phyloP scores from a whole-genome alignment of 2,113 vertebrate species.

The Hydropotes inermis region DNA sequence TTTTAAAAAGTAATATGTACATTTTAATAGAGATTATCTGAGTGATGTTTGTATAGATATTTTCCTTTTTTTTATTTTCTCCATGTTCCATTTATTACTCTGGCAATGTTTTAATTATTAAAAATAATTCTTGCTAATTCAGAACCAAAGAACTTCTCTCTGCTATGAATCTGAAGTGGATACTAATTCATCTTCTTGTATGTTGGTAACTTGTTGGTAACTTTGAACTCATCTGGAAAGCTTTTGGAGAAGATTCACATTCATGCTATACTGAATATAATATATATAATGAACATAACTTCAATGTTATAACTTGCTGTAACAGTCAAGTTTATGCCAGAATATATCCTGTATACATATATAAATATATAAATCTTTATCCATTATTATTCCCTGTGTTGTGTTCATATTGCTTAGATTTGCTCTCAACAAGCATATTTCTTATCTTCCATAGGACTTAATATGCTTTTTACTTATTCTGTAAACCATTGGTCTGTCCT shows the following conservation, averaged over 20 bases:
- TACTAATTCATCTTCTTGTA: background rate
- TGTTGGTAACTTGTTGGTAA: background rate
- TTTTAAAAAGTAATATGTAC: background rate
- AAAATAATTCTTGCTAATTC: background rate
- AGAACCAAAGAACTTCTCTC: background rate
- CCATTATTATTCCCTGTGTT: background rate
- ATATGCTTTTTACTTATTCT: background rate
- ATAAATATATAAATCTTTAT: background rate
- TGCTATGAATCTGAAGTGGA: background rate
- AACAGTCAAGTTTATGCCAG: background rate
- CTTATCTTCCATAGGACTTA: background rate
- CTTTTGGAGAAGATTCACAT: background rate
- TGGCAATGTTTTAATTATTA: background rate
- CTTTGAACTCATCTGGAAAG: background rate
- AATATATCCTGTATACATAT: background rate
- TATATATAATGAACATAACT: background rate
- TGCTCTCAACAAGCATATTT: background rate
- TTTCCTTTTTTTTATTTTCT: background rate
- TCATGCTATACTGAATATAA: background rate
- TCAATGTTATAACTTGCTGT: background rate
- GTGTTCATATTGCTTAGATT: background rate
- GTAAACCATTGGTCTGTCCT: background rate
- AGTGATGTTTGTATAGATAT: background rate
- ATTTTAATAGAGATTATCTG: conserved; percentile 6
- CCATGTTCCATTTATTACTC: background rate